Evolutionary conservation across 2,888 invertebrate species (phyloP), one percentile per base, ranked within the genome.

Genomic region (Rambutsinella grinnellia): DNA sequence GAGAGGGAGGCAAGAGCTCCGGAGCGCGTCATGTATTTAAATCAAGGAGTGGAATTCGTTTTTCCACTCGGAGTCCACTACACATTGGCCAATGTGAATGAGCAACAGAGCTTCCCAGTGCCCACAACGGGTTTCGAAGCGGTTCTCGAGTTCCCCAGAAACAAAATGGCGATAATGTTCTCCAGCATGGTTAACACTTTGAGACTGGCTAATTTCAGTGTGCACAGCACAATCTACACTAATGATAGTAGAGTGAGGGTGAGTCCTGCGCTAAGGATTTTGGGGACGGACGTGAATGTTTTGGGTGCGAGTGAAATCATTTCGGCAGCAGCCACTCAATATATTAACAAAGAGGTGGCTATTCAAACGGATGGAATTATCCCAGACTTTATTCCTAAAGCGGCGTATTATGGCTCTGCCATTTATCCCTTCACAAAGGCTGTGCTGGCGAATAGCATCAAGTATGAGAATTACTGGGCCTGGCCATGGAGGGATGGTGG

Each of bases 131-230:
- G 80, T 24, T 80, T 80, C 47, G 80, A 80, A 28, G 56, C 76
- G 10, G 80, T 80, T 15, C 63, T 80, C 19, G 80, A 80, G 69
- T 76, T 77, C 44, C 80, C 80, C 5, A 72, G 79, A 65, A 76
- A 76, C 53, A 80, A 80, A 75, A 76, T 79, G 63, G 76, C 80
- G 0, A 78, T 80, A 24, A 80, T 80, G 80, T 80, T 80, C 51
- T 80, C 80, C 15, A 74, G 70, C 51, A 80, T 80, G 80, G 69
- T 80, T 44, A 80, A 80, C 53, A 80, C 80, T 0, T 51, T 80
- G 0, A 58, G 79, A 44, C 47, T 80, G 67, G 80, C 80, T 15
- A 80, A 80, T 47, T 80, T 80, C 36, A 67, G 68, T 28, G 78
- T 78, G 15, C 57, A 72, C 27, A 76, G 76, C 26, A 78, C 61